Conservation (phyloP, 2,888 invertebrate genomes). For the Zonitis immaculata region DNA sequence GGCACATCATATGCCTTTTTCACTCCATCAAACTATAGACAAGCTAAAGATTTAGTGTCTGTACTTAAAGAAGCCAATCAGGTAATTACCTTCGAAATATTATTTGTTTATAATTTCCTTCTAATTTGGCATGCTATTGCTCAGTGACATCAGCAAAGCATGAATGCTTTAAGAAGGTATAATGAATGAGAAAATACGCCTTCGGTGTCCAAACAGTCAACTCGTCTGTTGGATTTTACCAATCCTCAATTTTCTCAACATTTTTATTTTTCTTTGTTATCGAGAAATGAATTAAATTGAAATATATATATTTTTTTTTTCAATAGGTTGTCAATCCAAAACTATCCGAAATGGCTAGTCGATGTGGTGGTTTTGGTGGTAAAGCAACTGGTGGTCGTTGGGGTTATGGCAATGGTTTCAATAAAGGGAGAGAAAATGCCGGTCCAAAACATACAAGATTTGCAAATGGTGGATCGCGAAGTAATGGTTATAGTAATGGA, state of each 20-base stretch:
- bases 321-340: conserved; percentile 77
- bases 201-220: conserved; percentile 68
- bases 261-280: conserved; percentile 11
- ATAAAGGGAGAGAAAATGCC: conserved; percentile 42
- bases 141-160: conserved; percentile 56
- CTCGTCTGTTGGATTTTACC: conserved; percentile 56
- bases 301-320: no score
- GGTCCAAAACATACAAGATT: conserved; percentile 36
- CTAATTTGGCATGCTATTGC: conserved; percentile 71
- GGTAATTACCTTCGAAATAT: no score
- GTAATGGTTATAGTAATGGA: conserved; percentile 23
- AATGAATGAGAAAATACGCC: conserved; percentile 51
- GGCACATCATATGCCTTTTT: conserved; percentile 96
- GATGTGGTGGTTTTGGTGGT: conserved; percentile 57
- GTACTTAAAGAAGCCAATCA: conserved; percentile 93
- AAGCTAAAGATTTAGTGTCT: conserved; percentile 86
- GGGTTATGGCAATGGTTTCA: conserved; percentile 45
- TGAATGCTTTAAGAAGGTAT: conserved; percentile 65
- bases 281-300: no score
- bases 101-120: no score
- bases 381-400: conserved; percentile 51
- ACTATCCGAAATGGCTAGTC: conserved; percentile 71
- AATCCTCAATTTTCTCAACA: conserved; percentile 55
- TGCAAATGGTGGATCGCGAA: conserved; percentile 17
- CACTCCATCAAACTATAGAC: conserved; percentile 86